Percentiles rank a stretch among this genome's conserved stretches.
Conservation (phyloP, 2,113 vertebrate genomes). For the Toxostoma redivivum region DNA sequence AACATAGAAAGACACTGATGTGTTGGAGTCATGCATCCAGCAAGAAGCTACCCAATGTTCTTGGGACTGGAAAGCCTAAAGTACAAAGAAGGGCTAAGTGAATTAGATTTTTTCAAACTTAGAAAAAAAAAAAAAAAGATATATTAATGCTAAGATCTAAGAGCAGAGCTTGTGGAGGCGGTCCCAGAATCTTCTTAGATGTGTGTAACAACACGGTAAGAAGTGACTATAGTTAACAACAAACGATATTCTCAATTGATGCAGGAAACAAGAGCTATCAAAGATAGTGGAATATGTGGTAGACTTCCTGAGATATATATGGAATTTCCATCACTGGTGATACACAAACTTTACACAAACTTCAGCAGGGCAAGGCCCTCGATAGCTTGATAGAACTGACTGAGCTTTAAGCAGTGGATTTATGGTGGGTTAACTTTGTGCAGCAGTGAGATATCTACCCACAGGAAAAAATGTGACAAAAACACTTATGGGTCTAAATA, state of each 20-base stretch:
- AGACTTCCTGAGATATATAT: not conserved
- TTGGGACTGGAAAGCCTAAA: not conserved
- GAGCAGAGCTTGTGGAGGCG: not conserved
- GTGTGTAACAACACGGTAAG: rapidly evolving
- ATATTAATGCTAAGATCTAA: not conserved
- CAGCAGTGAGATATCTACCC: not conserved
- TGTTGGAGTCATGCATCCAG: not conserved
- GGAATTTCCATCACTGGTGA: not conserved
- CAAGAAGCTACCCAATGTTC: not conserved
- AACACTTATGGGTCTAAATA: not conserved
- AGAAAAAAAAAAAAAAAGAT: not conserved
- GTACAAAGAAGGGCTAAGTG: not conserved
- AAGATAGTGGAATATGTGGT: rapidly evolving
- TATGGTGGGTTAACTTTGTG: not conserved
- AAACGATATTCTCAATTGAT: not conserved
- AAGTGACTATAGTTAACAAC: not conserved
- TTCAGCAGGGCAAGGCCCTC: not conserved
- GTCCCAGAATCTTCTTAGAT: not conserved
- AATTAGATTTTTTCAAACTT: not conserved
- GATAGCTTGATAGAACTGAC: not conserved
- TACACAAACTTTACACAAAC: not conserved
- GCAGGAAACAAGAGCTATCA: not conserved
- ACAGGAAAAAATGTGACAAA: not conserved
- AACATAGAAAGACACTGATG: not conserved
- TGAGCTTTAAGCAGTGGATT: not conserved